Base-by-base conservation (phyloP, 2,113 vertebrate genomes). In the Dipodomys merriami region DNA sequence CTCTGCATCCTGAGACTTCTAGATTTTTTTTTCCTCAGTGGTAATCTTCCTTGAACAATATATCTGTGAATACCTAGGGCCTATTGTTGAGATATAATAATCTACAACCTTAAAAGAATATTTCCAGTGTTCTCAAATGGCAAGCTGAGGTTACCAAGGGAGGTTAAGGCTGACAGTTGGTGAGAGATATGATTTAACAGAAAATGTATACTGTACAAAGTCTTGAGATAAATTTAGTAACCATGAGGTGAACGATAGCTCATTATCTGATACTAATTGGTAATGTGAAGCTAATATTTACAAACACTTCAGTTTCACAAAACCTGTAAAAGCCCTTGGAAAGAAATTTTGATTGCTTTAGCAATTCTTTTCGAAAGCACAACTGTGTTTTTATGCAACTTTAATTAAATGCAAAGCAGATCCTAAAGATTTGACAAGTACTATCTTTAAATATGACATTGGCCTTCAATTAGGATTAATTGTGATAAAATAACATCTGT, bases 211-310 rank as follows among this genome's bases (percentile, higher is more conserved):
- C 82, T 22, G 15, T 33, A 39, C 1, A 11, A 77, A 4, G 15
- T 44, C 93, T 91, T 77, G 23, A 91, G 57, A 91, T 67, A 88
- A 80, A 82, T 44, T 83, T 78, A 79, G 35, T n/a, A 73, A 19
- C 29, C 46, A 69, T 16, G n/a, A 44, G 6, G 9, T 25, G 44
- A 83, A 9, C 62, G 57, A 65, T 33, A 60, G 15, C 53, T 57
- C 53, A 83, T n/a, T 60, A 16, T 18, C 29, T 53, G 30, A 27
- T 49, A 22, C 13, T 83, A 64, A 64, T 74, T 57, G 74, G 33
- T 81, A 46, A 83, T 83, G 35, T 69, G 29, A 89, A 53, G 88
- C 86, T 10, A 9, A 49, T 83, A 11, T n/a, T 93, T 27, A 77
- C 44, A 67, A 46, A 77, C 83, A 72, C 33, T 60, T 53, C 4